Percentiles rank a stretch among this genome's conserved stretches.
phyloP scores from a whole-genome alignment of 2,888 invertebrate genomes.

The Orchestes rusci region DNA sequence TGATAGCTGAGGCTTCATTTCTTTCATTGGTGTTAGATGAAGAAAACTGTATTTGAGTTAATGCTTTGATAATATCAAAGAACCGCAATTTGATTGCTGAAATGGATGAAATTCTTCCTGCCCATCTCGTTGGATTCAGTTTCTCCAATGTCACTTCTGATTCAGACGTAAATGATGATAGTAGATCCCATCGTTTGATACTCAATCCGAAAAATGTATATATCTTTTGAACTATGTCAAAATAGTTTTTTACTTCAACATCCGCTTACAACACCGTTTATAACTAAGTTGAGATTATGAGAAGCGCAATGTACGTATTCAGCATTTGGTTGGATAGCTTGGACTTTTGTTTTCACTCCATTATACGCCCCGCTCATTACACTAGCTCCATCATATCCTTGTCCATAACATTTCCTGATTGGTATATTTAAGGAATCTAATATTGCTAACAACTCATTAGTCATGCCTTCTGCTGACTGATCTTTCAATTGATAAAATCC shows the following conservation, averaged over 20 bases:
- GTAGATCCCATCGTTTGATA: background rate
- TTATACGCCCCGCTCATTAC: conserved; percentile 30
- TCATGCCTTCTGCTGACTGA: conserved; percentile 29
- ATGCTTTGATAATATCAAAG: conserved; percentile 14
- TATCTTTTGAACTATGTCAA: conserved; percentile 25
- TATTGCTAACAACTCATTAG: conserved; percentile 11
- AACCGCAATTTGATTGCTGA: conserved; percentile 20
- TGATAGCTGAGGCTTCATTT: conserved; percentile 7
- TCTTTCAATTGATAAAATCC: conserved; percentile 27
- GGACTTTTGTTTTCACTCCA: conserved; percentile 18
- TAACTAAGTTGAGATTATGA: conserved; percentile 27
- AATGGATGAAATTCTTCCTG: conserved; percentile 29
- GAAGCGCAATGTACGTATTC: conserved; percentile 15
- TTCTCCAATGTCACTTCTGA: conserved; percentile 29
- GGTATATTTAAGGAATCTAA: conserved; percentile 17
- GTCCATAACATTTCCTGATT: conserved; percentile 22
- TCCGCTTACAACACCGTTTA: conserved; percentile 19
- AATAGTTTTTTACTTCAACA: conserved; percentile 23
- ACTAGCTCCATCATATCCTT: conserved; percentile 26
- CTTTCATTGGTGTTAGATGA: conserved; percentile 5
- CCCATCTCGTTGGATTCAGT: conserved; percentile 34
- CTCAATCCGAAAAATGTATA: conserved; percentile 26
- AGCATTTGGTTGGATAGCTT: conserved; percentile 14
- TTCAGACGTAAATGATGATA: conserved; percentile 25
- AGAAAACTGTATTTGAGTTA: conserved; percentile 7